Evolutionary conservation across 2,888 invertebrate genomes (phyloP), one percentile per base, ranked within the genome.

Genomic region (Artemia sinica): DNA sequence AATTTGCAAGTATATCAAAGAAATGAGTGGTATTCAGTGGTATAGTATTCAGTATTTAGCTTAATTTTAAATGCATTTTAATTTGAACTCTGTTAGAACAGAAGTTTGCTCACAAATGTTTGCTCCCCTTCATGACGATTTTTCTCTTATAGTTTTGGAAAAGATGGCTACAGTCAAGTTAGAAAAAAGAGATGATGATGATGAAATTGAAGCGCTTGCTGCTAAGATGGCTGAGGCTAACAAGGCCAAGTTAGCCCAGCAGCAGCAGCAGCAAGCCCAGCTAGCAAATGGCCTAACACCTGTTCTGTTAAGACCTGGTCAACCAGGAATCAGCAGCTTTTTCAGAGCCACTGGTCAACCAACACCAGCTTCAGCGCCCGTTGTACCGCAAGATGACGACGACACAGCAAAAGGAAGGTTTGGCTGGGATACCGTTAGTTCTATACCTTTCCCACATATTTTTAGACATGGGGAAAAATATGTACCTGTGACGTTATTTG

Each of bases 401-500:
- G 76, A 78, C 65, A 80, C 79, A 74, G 74, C 76, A 28, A 78
- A 78, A 69, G 81, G 82, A 18, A 75, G 88, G 75, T 95, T 94
- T 78, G 92, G 92, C 68, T 95, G 94, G 94, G 86, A 87, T 71
- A 86, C 86, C 74, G 84, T 94, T 67, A 91, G 90, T 71, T 68
- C 69, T 1, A 72, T 75, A 48, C 75, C 78, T 7, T 74, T 95
- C 76, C 95, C 95, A 1, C 93, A 88, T 77, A 89, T 95, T 73
- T 86, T 87, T 76, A 83, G 95, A 28, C 84, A 85, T 68, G 83
- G 85, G 18, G 90, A 90, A 76, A 88, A 88, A 77, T 94, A 89
- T 77, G 90, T 91, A 76, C 89, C 93, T n/a, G 93, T 95, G 68
- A 84, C 92, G 69, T 92, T 95, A 85, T 88, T 94, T 48, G 95